A percentile compares a stretch with the other conserved stretches of the same genome.
phyloP scores from a whole-genome alignment of 2,113 vertebrate genomes.

The Centropus unirufus region DNA sequence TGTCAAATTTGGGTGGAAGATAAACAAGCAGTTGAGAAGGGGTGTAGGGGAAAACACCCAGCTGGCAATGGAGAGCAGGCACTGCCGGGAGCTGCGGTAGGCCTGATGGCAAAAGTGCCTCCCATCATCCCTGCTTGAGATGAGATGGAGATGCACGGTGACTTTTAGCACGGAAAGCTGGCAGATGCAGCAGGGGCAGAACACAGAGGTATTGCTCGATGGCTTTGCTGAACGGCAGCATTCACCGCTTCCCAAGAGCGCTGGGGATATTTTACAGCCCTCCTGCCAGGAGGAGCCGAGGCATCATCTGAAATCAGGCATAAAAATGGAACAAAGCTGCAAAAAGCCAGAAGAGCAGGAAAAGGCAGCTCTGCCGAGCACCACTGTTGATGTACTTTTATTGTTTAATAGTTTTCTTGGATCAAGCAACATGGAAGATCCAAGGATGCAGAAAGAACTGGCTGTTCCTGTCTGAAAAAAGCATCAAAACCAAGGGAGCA shows the following conservation, averaged over 20 bases:
- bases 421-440: background rate
- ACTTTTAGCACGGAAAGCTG: background rate
- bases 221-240: background rate
- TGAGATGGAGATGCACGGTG: background rate
- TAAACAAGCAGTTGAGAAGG: background rate
- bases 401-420: slow-evolving; percentile 1
- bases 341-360: background rate
- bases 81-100: rapidly evolving
- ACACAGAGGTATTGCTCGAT: rapidly evolving
- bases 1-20: background rate
- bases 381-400: background rate
- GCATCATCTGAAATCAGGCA: background rate
- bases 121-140: background rate
- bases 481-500: background rate
- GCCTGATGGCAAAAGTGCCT: rapidly evolving
- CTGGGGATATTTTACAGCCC: background rate
- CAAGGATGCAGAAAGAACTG: background rate
- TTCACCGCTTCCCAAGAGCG: background rate
- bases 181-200: background rate
- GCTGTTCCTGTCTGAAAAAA: background rate
- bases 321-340: slow-evolving; percentile 10
- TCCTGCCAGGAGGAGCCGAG: background rate
- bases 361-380: background rate
- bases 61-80: background rate
- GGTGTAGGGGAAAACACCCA: background rate